Base-by-base conservation (phyloP, 2,888 invertebrate genomes). In the Leptinotarsa tumamoca region DNA sequence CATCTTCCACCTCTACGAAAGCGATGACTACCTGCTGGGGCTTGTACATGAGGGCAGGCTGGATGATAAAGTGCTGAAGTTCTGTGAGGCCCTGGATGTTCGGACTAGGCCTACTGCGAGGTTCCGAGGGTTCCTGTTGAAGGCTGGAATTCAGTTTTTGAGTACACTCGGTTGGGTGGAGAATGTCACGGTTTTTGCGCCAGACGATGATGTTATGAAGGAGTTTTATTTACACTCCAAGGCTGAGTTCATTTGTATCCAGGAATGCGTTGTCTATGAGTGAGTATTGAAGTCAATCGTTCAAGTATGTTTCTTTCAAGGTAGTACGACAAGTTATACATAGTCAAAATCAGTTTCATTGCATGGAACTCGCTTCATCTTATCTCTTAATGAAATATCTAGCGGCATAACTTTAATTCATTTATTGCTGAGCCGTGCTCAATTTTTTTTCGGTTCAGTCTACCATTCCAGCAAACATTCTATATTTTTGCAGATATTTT, bases 161-260 rank as follows among this genome's bases (percentile, higher is more conserved):
- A 74, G 78, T 50, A 80, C 78, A 4, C 73, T 88, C 23, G 83
- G 84, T 56, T 86, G 86, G 86, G 80, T 80, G 33, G 83, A 85
- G 49, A 86, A 88, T 78, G 82, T 89, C 3, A 86, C 87, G 4
- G 81, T 88, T 23, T 74, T 87, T 21, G 82, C 86, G 1, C 84
- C 85, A 13, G 78, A 84, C 76, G 82, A 85, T 23, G 71, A 77
- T 66, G 76, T 87, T 43, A 68, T 87, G 27, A 82, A 85, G 49
- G 84, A 86, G 74, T 87, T 89, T 82, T 86, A 85, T 74, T 80
- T 80, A 68, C 78, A 81, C 27, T 82, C 88, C 4, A 85, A 83
- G 74, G 81, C 75, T 50, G 80, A 84, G 50, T 83, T 80, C 80
- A 84, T 89, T 63, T 89, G 89, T 80, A 81, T 89, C 10, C 85